Evolutionary conservation across 1,140 invertebrate species (phyloP), one percentile per base, ranked within the genome.

Genomic region (Lineus longissimus): DNA sequence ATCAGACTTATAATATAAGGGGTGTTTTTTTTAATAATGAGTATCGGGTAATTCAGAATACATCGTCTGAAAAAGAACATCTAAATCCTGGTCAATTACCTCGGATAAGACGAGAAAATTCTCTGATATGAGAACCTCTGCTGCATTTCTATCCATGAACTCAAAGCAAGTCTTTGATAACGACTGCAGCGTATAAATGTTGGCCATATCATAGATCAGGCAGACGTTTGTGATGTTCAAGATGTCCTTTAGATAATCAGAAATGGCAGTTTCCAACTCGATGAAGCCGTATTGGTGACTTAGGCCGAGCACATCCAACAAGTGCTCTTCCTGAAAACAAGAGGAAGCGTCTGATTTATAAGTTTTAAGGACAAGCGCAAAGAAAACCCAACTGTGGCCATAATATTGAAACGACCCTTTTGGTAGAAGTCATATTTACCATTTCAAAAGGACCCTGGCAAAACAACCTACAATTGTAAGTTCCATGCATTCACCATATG

Each of bases 271-370:
- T 84, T 97, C 93, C 56, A 99, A 81, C 76, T 97, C 92, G 66
- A 88, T 86, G 84, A 98, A 97, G 36, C 94, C 94, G 85, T 96
- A 98, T 72, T 95, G 90, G 85, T 98, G 93, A 27, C 93, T 91
- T 74, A 98, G 85, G 30, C 87, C 91, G 56, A 96, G 81, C 51
- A 93, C 90, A 75, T 96, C 93, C 61, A 95, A 83, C 40, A 95
- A 86, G 41, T 90, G 86, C 67, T 95, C 92, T 77, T 95, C 92
- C 86, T 87, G 73, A 33, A 78, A 65, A 60, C 57, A n/a, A 66
- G 9, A 51, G n/a, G 47, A 51, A 51, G 15, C 4, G 33, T 36
- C 33, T n/a, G n/a, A n/a, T n/a, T n/a, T n/a, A n/a, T n/a, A n/a
- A n/a, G n/a, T n/a, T n/a, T n/a, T n/a, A n/a, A n/a, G n/a, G n/a